Evolutionary conservation across 1,140 invertebrate genomes (phyloP), one percentile per base, ranked within the genome.

Genomic region (Drosophila tsacasi): DNA sequence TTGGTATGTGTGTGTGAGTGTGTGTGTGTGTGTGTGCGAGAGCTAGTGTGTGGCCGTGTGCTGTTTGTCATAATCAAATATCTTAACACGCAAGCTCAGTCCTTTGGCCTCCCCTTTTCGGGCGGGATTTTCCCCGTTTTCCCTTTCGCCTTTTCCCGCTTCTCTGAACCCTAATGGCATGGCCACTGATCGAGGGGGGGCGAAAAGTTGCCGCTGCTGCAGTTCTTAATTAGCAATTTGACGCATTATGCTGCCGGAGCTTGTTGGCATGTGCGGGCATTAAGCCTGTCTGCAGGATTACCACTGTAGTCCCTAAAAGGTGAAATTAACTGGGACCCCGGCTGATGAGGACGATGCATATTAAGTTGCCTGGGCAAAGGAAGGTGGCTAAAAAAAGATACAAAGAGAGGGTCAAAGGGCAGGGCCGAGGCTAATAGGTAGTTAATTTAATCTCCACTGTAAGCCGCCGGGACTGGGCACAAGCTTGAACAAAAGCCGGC

Each of bases 1-100:
- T 85, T 86, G 59, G 39, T 42, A 39, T 47, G 55, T 77, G 44
- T 44, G 58, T 68, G 52, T 52, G 42, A 69, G n/a, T 13, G 40
- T 25, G 50, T 55, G 50, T 44, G 58, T 25, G 50, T 3, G 23
- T 2, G 23, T 67, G 57, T 44, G 46, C 55, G 39, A 42, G 12
- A 15, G 15, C 42, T 37, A 67, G 15, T 65, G 46, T 63, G 57
- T 71, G 52, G 30, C 52, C 52, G 58, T 60, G 52, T 55, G 21
- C 37, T 83, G 73, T 89, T 74, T 87, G 83, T 89, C 83, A 87
- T 87, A 87, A 89, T 87, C 77, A 87, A 87, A 83, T 89, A 79
- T 77, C 68, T 87, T 69, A 89, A 81, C 83, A 87, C 83, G 83
- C 83, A 87, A 87, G 76, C 68, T 76, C 59, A 65, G 60, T 59